Evolutionary conservation across 2,113 vertebrate species (phyloP), one percentile per base, ranked within the genome.

Genomic region (Odobenus rosmarus): DNA sequence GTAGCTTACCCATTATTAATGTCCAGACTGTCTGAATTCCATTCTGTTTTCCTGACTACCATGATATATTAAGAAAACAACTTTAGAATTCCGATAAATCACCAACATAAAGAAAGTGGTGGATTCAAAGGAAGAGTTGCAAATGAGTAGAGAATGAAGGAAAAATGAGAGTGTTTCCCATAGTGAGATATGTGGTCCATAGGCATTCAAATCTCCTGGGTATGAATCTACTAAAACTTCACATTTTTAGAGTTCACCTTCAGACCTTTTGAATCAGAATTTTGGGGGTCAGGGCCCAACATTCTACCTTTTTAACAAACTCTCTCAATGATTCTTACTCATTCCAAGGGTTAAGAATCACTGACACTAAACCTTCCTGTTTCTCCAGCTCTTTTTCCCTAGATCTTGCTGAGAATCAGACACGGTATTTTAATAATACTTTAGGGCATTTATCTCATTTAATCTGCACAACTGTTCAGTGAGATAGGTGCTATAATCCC

Each of bases 201-300:
- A 61, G 46, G 23, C 69, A 88, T 95, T 82, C 19, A 91, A 61
- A 74, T 64, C 39, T 24, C 36, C 33, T 46, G 11, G 39, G 24
- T 55, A 93, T 46, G 10, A 69, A 26, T 76, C 18, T 77, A 36
- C 46, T 79, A 79, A 79, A 92, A 72, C 16, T 51, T 64, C 39
- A 15, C 0, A 83, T 76, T 77, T 55, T 74, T 51, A 67, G 80
- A 19, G 83, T 84, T 57, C 3, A 62, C 36, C 57, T n/a, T 31
- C 18, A 93, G 71, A 86, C 6, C 57, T 62, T 79, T 88, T 53
- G 71, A 93, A 83, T 95, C 72, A 51, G 59, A 85, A 94, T 92
- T 91, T 89, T 36, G 76, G 51, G 7, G n/a, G n/a, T 3, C 12
- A 11, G 10, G 4, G 14, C 51, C 14, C 51, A 62, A 12, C 1